phyloP scores from a whole-genome alignment of 2,113 vertebrate species.

The Chlorodrepanis virens region DNA sequence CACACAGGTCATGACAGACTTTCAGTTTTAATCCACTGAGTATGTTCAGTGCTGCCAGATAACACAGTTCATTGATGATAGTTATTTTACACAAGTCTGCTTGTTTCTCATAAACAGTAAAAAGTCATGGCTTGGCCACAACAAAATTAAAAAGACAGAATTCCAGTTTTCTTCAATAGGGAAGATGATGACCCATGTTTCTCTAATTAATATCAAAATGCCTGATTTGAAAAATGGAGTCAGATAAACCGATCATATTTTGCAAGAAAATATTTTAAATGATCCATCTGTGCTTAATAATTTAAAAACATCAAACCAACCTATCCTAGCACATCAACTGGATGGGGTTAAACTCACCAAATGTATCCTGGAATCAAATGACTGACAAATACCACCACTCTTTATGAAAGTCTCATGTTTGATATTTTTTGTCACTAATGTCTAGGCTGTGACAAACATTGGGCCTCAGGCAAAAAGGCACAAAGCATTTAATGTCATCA shows the following conservation, averaged over 20 bases:
- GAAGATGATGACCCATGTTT: neutral
- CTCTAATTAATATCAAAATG: neutral
- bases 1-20: slow-evolving; percentile 20
- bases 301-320: neutral
- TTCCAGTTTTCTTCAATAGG: neutral
- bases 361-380: neutral
- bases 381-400: neutral
- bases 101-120: neutral
- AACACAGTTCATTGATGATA: slow-evolving; percentile 26
- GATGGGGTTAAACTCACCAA: neutral
- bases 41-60: slow-evolving; percentile 30
- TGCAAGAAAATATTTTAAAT: neutral
- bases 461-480: neutral
- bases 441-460: neutral
- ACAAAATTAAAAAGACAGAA: neutral
- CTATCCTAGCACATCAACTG: neutral
- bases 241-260: neutral
- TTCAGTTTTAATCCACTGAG: slow-evolving; percentile 24
- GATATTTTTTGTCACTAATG: neutral
- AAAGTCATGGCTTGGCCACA: neutral
- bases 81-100: neutral
- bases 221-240: neutral
- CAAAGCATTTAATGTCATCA: neutral
- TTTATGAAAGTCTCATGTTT: slow-evolving; percentile 7
- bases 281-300: neutral